Percentiles rank a stretch among this genome's conserved stretches.
Conservation (phyloP, 1,140 invertebrate species). For the Microplitis mediator region DNA sequence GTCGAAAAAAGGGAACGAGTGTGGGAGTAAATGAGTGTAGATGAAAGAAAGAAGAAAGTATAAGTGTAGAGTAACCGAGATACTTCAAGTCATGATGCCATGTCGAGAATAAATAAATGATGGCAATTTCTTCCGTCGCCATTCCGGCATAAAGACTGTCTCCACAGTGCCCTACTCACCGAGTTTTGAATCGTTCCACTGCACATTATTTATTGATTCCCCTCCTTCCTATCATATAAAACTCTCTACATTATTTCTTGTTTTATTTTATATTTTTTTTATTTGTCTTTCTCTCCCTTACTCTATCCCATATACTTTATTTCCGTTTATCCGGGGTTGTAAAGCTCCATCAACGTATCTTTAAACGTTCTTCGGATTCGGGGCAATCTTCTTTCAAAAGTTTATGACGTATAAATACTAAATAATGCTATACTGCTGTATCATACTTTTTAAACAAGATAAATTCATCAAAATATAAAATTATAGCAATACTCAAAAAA, state of each 20-base stretch:
- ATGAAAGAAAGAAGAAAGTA: background rate
- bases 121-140: constrained; percentile 9
- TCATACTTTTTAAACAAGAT: background rate
- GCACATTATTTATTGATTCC: constrained; percentile 26
- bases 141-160: background rate
- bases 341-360: constrained; percentile 23
- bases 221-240: background rate
- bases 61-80: background rate
- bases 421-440: too few relatives aligned
- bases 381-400: constrained; percentile 33
- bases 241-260: background rate
- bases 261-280: constrained; percentile 11
- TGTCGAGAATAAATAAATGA: constrained; percentile 19
- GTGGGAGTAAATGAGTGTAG: background rate
- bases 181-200: constrained; percentile 19
- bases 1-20: too few relatives aligned
- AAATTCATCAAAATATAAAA: background rate
- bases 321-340: constrained; percentile 22
- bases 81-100: background rate
- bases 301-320: constrained; percentile 16
- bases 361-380: constrained; percentile 26
- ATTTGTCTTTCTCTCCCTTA: background rate
- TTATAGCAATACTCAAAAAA: too few relatives aligned
- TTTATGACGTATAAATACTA: constrained; percentile 23
- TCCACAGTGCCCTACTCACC: constrained; percentile 11